A percentile compares a stretch with the other conserved stretches of the same genome.
Conservation (phyloP, 1,140 invertebrate genomes). For the Anoplophora glabripennis region DNA sequence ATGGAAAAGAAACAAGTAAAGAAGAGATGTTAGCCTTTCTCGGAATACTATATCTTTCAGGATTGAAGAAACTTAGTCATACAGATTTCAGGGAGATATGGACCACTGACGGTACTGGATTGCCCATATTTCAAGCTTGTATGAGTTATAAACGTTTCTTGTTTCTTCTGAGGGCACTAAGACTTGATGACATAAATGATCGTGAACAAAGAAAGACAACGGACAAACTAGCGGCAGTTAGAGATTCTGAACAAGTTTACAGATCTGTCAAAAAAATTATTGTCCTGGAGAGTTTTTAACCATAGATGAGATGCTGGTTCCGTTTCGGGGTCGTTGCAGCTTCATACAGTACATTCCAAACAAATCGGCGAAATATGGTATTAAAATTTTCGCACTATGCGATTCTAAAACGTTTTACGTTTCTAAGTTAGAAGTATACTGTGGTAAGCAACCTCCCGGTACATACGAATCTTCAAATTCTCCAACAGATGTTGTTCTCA, state of each 20-base stretch:
- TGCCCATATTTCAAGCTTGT: slow-evolving; percentile 9
- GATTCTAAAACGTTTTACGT: slow-evolving; percentile 20
- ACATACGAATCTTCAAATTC: slow-evolving; percentile 28
- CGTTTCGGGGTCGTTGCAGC: slow-evolving; percentile 12
- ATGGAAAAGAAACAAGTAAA: neutral
- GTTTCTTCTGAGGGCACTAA: slow-evolving; percentile 9
- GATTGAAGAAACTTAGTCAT: neutral
- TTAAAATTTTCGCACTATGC: slow-evolving; percentile 38
- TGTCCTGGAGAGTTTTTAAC: neutral
- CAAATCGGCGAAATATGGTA: slow-evolving; percentile 39
- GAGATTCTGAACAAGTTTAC: slow-evolving; percentile 4
- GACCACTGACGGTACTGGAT: slow-evolving; percentile 1
- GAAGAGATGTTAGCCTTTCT: neutral
- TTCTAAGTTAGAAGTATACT: slow-evolving; percentile 40
- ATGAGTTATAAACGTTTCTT: slow-evolving; percentile 13
- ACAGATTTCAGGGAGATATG: no score
- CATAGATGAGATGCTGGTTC: slow-evolving; percentile 15
- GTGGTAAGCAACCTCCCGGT: slow-evolving; percentile 39
- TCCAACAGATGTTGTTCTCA: slow-evolving; percentile 31
- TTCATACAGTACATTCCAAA: slow-evolving; percentile 17
- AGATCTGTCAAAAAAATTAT: slow-evolving; percentile 9
- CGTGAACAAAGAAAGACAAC: neutral
- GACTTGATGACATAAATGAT: slow-evolving; percentile 6
- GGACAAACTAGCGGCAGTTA: slow-evolving; percentile 5
- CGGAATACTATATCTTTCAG: neutral